Base-by-base conservation (phyloP, 2,888 invertebrate genomes). In the Drosophila atripex region DNA sequence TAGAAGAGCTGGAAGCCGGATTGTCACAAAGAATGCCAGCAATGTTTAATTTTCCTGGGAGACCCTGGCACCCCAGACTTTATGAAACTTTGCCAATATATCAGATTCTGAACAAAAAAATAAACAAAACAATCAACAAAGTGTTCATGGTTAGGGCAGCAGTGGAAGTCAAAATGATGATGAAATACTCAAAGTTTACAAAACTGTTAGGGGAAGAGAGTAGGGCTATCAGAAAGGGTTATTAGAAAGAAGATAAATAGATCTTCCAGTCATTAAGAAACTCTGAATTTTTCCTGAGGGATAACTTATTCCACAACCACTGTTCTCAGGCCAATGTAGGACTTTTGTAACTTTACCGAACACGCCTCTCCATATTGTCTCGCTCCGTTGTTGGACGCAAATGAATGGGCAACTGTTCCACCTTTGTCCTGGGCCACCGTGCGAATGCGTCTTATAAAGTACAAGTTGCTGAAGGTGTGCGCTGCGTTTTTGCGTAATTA, bases 11-110 rank as follows among this genome's bases (percentile, higher is more conserved):
- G 12, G 50, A 30, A 43, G 49, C 35, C 9, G 21, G 38, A 38
- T 30, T 21, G 49, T 51, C 55, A 52, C 58, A 55, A 30, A 41
- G 28, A 16, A 35, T 16, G 12, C 47, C 51, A 35, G 41, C 25
- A 64, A 74, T 78, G 82, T 64, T 84, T 77, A 71, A 79, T 86
- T 84, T 80, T 71, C 82, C 70, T 68, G 71, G 61, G 41, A 16
- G 12, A n/a, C 38, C 35, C 41, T 56, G 54, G 58, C 49, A 73
- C 57, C 49, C 49, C 71, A 71, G 78, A 69, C 72, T 52, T 45
- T 58, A 50, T 21, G 45, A 46, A 84, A 84, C 73, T 84, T 86
- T 84, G 57, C 79, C 84, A 84, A 84, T 84, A 86, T 84, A 84
- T 86, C 84, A 80, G 78, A 56, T 76, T 76, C 76, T 84, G 82